Base-by-base conservation (phyloP, 2,797 vertebrate genomes). In the Chaunax sp. region DNA sequence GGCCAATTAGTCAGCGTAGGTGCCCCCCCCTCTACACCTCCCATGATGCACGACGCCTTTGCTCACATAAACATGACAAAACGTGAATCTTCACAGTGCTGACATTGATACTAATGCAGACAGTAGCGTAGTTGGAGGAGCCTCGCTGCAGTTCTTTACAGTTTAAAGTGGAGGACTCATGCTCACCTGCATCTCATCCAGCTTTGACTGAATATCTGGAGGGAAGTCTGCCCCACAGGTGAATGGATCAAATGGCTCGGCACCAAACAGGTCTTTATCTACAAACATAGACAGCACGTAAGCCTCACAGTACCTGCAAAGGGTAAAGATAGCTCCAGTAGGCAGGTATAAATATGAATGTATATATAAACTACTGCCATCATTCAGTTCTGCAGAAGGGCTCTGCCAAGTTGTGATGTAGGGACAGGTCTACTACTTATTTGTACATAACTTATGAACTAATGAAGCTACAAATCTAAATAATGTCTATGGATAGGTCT, bases 141-240 rank as follows among this genome's bases (percentile, higher is more conserved):
- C 30, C 33, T 37, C 13, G 26, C 41, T 33, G 47, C 28, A 14
- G 22, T 3, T 54, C 38, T 16, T 26, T 8, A 7, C 33, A 54
- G 45, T 3, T 14, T 16, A 55, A 12, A 16, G 25, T 15, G 25
- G 43, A 13, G 50, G 33, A 46, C 23, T 53, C 54, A 11, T 57
- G 15, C 83, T 96, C 94, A 99, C 98, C 97, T 99, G 98, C 96
- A 99, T 99, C 93, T 99, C 98, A 73, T 99, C 98, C 92, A 99
- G 92, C 87, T 97, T 97, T 68, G 97, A 99, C 87, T 99, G 97
- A 72, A 99, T 97, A 79, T 99, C 98, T 66, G 97, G 97, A 81
- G 97, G 96, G 86, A 98, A 98, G 85, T 99, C 96, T 23, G 95
- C 93, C 62, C 95, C 97, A n/a, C 97, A 98, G 91, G 93, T 98